These are phyloP conservation scores for Darevskia nairensis DNA, from an alignment of 2,797 vertebrate genomes.

Conservation along the genomic window DNA sequence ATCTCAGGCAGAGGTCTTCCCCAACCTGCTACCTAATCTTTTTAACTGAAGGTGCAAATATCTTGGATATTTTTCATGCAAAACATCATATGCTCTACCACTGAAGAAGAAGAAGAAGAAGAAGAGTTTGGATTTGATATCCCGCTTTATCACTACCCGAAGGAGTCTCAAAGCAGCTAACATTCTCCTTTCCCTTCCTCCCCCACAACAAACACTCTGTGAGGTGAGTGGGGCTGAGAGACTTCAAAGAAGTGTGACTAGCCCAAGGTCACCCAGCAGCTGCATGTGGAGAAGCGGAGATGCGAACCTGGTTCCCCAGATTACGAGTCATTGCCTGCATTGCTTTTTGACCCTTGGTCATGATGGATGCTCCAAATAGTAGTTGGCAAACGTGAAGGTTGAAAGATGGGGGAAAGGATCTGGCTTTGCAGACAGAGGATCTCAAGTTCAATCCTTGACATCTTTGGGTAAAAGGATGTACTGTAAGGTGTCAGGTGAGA, in stretches of 20 bases:
- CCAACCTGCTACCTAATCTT: not conserved
- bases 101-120: too few relatives aligned
- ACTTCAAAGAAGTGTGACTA: too few relatives aligned
- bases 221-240: too few relatives aligned
- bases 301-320: too few relatives aligned
- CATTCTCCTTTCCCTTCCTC: too few relatives aligned
- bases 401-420: not conserved
- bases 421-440: not conserved
- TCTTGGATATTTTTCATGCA: not conserved
- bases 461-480: not conserved
- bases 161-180: too few relatives aligned
- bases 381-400: not conserved
- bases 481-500: not conserved
- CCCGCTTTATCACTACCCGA: too few relatives aligned
- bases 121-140: too few relatives aligned
- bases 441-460: not conserved
- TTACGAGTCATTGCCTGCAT: too few relatives aligned
- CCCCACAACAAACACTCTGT: too few relatives aligned
- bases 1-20: not conserved
- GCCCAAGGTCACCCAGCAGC: too few relatives aligned
- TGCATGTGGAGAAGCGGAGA: too few relatives aligned
- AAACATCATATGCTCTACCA: not conserved
- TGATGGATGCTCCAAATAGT: not conserved
- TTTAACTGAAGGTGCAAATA: not conserved
- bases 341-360: not conserved